A percentile compares a stretch with the other conserved stretches of the same genome.
Evolutionary conservation across 1,140 invertebrate species (phyloP).

Genomic region (Elymnias hypermnestra): DNA sequence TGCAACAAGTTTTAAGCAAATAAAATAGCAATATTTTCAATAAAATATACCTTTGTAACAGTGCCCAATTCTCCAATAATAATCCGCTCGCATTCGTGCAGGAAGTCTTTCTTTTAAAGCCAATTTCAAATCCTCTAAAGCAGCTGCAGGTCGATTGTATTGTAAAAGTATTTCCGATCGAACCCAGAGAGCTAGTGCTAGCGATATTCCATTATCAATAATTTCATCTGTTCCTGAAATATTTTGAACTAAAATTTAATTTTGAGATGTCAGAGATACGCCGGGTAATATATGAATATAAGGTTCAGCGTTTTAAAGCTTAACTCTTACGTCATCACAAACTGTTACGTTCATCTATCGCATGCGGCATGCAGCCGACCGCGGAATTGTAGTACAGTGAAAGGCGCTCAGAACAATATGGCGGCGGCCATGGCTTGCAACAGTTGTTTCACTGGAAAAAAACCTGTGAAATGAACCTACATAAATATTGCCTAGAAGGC

Average conservation of each 20-base stretch:
- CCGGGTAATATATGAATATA: background rate
- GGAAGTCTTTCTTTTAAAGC: constrained; percentile 78
- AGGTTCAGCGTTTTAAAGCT: background rate
- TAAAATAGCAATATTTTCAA: background rate
- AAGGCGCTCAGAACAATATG: too few species aligned
- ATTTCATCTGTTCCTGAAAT: constrained; percentile 61
- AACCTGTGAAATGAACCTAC: too few species aligned
- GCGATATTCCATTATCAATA: constrained; percentile 77
- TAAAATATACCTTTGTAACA: constrained; percentile 75
- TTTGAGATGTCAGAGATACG: background rate
- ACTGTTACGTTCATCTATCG: too few species aligned
- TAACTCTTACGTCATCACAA: too few species aligned
- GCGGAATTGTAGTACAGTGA: too few species aligned
- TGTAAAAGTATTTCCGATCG: constrained; percentile 77
- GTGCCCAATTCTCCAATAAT: constrained; percentile 79
- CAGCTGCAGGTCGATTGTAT: constrained; percentile 71
- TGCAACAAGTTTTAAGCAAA: too few species aligned
- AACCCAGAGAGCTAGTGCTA: constrained; percentile 78
- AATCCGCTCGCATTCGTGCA: constrained; percentile 74
- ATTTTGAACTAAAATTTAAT: background rate
- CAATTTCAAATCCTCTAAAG: constrained; percentile 79
- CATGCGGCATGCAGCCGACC: too few species aligned
- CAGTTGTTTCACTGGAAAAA: too few species aligned
- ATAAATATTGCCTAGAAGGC: too few species aligned
- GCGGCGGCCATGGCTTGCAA: too few species aligned